Conservation (phyloP, 92 coral and sea anemone species). For the Paragorgia papillata region DNA sequence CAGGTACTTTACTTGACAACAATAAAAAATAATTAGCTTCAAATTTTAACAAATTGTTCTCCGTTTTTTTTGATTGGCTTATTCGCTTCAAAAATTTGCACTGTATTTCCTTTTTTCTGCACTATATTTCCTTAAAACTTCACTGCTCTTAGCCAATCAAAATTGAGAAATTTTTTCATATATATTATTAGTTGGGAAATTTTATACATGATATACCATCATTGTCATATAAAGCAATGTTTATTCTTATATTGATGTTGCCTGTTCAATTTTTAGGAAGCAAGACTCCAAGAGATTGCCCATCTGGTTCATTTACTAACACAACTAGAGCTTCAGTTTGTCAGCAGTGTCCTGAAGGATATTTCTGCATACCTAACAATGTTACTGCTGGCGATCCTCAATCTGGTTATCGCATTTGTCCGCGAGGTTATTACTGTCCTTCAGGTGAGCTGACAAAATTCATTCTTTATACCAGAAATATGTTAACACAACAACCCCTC, state of each 20-base stretch:
- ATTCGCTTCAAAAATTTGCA: too few relatives aligned
- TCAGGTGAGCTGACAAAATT: conserved; percentile 41
- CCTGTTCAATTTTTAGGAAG: conserved; percentile 61
- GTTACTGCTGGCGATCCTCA: conserved; percentile 93
- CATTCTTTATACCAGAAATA: too few relatives aligned
- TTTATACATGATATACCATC: neutral
- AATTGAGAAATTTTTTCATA: too few relatives aligned
- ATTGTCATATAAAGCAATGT: neutral
- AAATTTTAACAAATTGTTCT: too few relatives aligned
- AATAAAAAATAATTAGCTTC: too few relatives aligned
- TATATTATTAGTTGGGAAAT: neutral
- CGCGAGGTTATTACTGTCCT: conserved; percentile 92
- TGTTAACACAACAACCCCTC: too few relatives aligned
- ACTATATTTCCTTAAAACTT: too few relatives aligned
- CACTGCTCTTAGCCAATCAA: too few relatives aligned
- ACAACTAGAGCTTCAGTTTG: conserved; percentile 77
- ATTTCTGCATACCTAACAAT: conserved; percentile 86
- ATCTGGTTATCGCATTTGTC: conserved; percentile 88
- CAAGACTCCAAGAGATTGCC: conserved; percentile 75
- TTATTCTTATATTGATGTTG: neutral
- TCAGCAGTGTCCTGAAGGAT: conserved; percentile 87
- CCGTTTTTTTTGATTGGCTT: too few relatives aligned
- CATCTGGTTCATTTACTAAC: conserved; percentile 81
- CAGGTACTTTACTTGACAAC: too few relatives aligned
- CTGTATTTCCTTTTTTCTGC: too few relatives aligned